Conservation (phyloP, 2,888 invertebrate species). For the Eristalis arbustorum region DNA sequence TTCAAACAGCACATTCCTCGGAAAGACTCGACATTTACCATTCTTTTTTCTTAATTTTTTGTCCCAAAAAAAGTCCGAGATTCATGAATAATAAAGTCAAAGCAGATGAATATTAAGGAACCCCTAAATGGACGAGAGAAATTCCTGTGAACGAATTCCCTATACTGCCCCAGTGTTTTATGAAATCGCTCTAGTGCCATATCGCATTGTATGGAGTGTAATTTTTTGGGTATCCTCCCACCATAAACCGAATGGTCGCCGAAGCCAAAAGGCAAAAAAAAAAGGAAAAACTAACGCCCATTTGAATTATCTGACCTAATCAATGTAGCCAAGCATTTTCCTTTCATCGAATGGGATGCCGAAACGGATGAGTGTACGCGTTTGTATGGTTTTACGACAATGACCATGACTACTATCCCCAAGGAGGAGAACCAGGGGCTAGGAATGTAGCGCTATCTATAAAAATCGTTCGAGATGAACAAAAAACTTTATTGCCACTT, state of each 20-base stretch:
- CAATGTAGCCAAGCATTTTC: conserved; percentile 15
- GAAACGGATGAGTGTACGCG: not conserved
- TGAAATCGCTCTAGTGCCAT: not conserved
- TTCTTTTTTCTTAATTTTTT: not conserved
- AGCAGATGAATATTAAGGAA: conserved; percentile 26
- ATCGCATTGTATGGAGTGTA: not conserved
- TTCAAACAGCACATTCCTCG: not conserved
- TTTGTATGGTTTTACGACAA: conserved; percentile 24
- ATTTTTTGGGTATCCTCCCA: not conserved
- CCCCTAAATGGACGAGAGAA: not conserved
- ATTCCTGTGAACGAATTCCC: conserved; percentile 7
- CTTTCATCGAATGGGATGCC: conserved; percentile 2
- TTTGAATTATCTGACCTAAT: conserved; percentile 18
- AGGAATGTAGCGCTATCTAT: not conserved
- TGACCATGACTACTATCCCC: conserved; percentile 4
- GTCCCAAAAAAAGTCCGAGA: not conserved
- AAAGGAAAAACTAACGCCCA: not conserved
- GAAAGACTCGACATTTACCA: not conserved
- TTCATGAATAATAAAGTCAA: conserved; percentile 34
- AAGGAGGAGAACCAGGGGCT: not conserved
- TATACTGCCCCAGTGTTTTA: not conserved
- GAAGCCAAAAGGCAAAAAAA: not conserved
- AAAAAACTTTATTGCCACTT: conserved; percentile 26
- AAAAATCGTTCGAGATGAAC: conserved; percentile 24
- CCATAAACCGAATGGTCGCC: not conserved